These are phyloP conservation scores for Megathymus violae DNA, from an alignment of 1,140 invertebrate species.

Conservation along the genomic window DNA sequence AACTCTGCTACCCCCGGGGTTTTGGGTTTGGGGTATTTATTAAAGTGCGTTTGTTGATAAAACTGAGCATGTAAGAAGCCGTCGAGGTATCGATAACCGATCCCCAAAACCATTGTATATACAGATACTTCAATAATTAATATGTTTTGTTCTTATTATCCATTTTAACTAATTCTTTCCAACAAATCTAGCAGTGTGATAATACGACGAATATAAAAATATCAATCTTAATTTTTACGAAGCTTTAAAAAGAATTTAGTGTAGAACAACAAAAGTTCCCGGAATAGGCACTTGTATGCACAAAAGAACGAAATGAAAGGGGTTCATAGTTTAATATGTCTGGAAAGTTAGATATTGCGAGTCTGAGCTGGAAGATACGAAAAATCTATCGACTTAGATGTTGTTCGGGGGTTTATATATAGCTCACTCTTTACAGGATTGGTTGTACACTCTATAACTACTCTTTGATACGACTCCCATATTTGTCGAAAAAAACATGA, in stretches of 20 bases:
- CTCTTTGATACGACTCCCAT: neutral
- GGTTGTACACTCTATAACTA: neutral
- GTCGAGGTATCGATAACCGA: too few relatives aligned
- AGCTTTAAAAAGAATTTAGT: neutral
- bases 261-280: conserved; percentile 1
- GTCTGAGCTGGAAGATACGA: conserved; percentile 6
- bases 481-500: too few relatives aligned
- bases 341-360: conserved; percentile 29
- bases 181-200: too few relatives aligned
- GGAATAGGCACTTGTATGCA: neutral
- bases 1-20: too few relatives aligned
- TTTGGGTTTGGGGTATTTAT: too few relatives aligned
- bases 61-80: too few relatives aligned
- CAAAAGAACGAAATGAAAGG: neutral
- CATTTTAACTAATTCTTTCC: too few relatives aligned
- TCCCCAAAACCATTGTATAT: too few relatives aligned
- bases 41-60: too few relatives aligned
- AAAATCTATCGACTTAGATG: neutral
- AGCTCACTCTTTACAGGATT: neutral
- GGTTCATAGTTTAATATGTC: conserved; percentile 14
- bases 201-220: too few relatives aligned
- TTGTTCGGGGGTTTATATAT: neutral
- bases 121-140: too few relatives aligned
- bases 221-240: neutral
- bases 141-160: too few relatives aligned